Evolutionary conservation across 2,797 vertebrate genomes (phyloP), one percentile per base, ranked within the genome.

Genomic region (Melanotaenia boesemani): DNA sequence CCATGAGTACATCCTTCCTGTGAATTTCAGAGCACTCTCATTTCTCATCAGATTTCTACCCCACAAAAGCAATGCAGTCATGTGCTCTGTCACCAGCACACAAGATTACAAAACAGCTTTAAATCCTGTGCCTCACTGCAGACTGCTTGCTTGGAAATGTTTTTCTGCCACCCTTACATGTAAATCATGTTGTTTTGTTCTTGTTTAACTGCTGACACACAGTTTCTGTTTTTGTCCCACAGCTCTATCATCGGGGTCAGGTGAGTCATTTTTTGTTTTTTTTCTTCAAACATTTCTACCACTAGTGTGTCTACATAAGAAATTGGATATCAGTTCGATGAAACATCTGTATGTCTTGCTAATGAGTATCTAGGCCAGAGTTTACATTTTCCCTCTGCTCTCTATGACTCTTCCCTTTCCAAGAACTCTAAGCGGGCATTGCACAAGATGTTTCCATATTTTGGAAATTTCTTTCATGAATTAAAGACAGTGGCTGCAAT

Each of bases 171-270:
- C 24, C 55, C 2, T 57, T 50, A n/a, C 57, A 37, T 34, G 39
- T 24, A 72, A 73, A 64, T 56, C 39, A 1, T 64, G 36, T 54
- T 55, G 67, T 68, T 87, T 63, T 69, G 36, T 67, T 80, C 36
- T 73, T 0, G 3, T 50, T 55, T 74, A 39, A 70, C 57, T 54
- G 66, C 80, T 89, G 70, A 90, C 78, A 16, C 36, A 60, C 20
- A 2, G 78, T 72, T 54, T 67, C 3, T 74, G 37, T 58, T 72
- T 73, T 52, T 67, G 61, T 62, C 9, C 64, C 67, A 37, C 92
- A 99, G 98, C 94, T 86, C 95, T 98, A 64, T 93, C 97, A 15
- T 93, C 96, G n/a, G 96, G 96, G 72, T 92, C 96, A 73, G 98
- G 98, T 99, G 91, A 98, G 98, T 86, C 57, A 16, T 88, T 71